A percentile compares a stretch with the other conserved stretches of the same genome.
These are phyloP conservation scores for Calyptomena viridis DNA, from an alignment of 2,113 vertebrate genomes.

Conservation along the genomic window DNA sequence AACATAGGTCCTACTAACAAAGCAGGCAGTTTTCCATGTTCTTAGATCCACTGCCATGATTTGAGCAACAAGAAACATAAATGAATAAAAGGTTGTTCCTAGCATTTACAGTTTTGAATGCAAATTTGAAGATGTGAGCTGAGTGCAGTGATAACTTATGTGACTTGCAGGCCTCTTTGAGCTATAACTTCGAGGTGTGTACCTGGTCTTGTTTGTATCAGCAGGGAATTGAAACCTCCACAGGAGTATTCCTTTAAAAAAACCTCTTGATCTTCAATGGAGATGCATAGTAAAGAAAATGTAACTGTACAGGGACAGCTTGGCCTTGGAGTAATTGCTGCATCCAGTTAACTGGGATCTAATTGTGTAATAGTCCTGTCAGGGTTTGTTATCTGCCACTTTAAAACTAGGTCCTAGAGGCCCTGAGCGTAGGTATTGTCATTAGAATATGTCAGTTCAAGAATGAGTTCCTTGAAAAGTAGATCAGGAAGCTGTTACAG, in stretches of 20 bases:
- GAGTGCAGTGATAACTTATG: not conserved
- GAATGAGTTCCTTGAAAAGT: not conserved
- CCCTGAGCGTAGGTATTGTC: not conserved
- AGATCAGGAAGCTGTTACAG: slow-evolving; percentile 11
- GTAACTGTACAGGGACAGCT: not conserved
- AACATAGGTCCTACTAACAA: not conserved
- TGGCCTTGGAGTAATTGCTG: not conserved
- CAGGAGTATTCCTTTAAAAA: not conserved
- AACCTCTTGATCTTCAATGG: not conserved
- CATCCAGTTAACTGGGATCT: not conserved
- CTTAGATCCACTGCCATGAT: not conserved
- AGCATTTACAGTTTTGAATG: not conserved
- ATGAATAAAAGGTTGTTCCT: not conserved
- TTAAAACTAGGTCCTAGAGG: not conserved
- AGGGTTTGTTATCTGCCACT: not conserved
- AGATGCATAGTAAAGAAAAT: not conserved
- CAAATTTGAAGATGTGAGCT: not conserved
- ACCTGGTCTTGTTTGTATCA: not conserved
- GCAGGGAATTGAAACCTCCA: not conserved
- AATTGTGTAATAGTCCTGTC: not conserved
- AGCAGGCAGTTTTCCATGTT: not conserved
- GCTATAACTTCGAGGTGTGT: not conserved
- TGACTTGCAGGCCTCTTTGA: not conserved
- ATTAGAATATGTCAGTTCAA: not conserved
- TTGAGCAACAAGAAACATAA: not conserved